Conservation (phyloP, 2,888 invertebrate species). For the Volucella bombylans region DNA sequence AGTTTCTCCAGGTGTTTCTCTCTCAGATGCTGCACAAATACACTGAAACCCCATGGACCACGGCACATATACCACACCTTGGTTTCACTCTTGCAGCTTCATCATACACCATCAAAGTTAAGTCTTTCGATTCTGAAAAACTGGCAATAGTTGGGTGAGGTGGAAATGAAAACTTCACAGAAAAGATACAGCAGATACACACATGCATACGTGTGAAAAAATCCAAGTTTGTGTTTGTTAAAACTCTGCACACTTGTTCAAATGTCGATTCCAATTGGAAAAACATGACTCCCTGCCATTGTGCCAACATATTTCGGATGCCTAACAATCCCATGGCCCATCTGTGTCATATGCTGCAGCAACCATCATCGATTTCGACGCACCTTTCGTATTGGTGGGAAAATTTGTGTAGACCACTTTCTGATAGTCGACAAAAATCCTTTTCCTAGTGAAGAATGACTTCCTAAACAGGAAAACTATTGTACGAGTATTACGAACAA, state of each 20-base stretch:
- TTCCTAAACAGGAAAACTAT: neutral
- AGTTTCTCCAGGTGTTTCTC: slow-evolving; percentile 31
- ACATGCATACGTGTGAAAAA: neutral
- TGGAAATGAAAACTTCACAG: slow-evolving; percentile 43
- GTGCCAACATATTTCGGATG: slow-evolving; percentile 67
- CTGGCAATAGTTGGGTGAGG: neutral
- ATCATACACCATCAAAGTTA: slow-evolving; percentile 22
- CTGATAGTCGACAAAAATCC: too few relatives aligned
- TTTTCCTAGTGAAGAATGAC: neutral
- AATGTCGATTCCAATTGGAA: slow-evolving; percentile 48
- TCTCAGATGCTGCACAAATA: slow-evolving; percentile 55
- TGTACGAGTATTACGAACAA: too few relatives aligned
- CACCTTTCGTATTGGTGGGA: slow-evolving; percentile 37
- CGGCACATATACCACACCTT: slow-evolving; percentile 55
- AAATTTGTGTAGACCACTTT: neutral
- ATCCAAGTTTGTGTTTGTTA: slow-evolving; percentile 24
- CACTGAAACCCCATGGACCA: slow-evolving; percentile 53
- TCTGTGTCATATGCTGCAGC: slow-evolving; percentile 38
- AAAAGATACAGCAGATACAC: neutral
- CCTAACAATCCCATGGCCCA: slow-evolving; percentile 70
- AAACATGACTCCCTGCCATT: slow-evolving; percentile 9
- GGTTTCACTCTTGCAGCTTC: slow-evolving; percentile 17
- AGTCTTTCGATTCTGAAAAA: slow-evolving; percentile 26
- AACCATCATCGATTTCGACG: neutral
- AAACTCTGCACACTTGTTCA: slow-evolving; percentile 54